Evolutionary conservation across 1,140 invertebrate genomes (phyloP), one percentile per base, ranked within the genome.

Genomic region (Planococcus citri): DNA sequence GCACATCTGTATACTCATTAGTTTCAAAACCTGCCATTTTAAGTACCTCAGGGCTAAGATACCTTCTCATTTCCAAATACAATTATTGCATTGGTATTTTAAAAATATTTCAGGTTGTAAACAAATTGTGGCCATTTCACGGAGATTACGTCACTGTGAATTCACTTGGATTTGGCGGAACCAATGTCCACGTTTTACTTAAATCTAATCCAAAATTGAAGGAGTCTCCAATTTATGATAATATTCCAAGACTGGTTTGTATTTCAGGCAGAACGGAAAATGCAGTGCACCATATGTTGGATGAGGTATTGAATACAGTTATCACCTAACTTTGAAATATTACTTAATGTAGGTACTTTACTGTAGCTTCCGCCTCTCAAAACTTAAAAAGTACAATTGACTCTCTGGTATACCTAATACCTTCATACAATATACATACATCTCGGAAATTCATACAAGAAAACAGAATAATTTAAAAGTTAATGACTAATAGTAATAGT

Each of bases 131-230:
- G 60, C 83, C 85, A n/a, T 95, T 91, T 87, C 87, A 90, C 37
- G 92, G 93, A 20, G 91, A 92, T 14, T 80, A 92, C 25, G 86
- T 92, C 33, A 95, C 86, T 8, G 76, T 98, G 1, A 98, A 97
- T 79, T 97, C 93, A 1, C 98, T 98, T 79, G 96, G 96, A 20
- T 98, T 98, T 80, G 96, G 96, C 70, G 96, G 96, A 67, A 91
- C 94, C 24, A 98, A 98, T 80, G 94, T 91, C 14, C 95, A 98
- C 78, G 79, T 93, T 0, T 81, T 98, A 69, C 79, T 98, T 0
- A 86, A 88, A 74, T 88, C 88, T 0, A 89, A 91, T 76, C 84
- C 85, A 0, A 89, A 89, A 75, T 83, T 83, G 24, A 88, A 89
- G 76, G 74, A 79, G 2, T 79, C 81, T 0, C 79, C 83, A 17